These are phyloP conservation scores for Creontiades dilutus DNA, from an alignment of 2,888 invertebrate genomes.

Conservation along the genomic window DNA sequence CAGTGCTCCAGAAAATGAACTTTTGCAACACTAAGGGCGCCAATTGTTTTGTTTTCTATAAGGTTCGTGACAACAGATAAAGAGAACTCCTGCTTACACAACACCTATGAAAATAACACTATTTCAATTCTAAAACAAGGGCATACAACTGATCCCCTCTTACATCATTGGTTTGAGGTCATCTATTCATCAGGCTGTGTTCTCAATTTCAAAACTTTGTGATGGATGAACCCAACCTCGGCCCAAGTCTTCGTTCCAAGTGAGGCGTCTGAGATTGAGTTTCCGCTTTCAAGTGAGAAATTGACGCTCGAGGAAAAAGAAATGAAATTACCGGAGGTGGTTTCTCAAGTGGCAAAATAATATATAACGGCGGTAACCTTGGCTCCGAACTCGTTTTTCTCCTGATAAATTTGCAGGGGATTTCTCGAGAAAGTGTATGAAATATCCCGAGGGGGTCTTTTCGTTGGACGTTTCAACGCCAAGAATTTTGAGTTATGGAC, in stretches of 20 bases:
- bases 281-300: conserved; percentile 32
- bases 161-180: too few relatives aligned
- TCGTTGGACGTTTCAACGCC: too few relatives aligned
- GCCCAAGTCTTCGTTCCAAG: background rate
- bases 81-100: too few relatives aligned
- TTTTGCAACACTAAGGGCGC: too few relatives aligned
- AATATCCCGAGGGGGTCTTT: background rate
- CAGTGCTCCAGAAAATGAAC: too few relatives aligned
- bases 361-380: background rate
- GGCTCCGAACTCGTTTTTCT: background rate
- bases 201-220: conserved; percentile 18
- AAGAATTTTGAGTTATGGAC: too few relatives aligned
- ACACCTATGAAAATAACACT: too few relatives aligned
- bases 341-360: background rate
- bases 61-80: too few relatives aligned
- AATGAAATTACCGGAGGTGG: conserved; percentile 3
- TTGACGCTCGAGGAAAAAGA: background rate
- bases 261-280: conserved; percentile 56
- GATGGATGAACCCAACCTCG: conserved; percentile 24
- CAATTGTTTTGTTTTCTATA: too few relatives aligned
- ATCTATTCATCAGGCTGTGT: background rate
- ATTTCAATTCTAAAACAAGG: too few relatives aligned
- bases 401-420: background rate
- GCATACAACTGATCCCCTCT: too few relatives aligned
- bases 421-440: conserved; percentile 1